A percentile compares a stretch with the other conserved stretches of the same genome.
These are phyloP conservation scores for Fregetta grallaria DNA, from an alignment of 2,113 vertebrate species.

Conservation along the genomic window DNA sequence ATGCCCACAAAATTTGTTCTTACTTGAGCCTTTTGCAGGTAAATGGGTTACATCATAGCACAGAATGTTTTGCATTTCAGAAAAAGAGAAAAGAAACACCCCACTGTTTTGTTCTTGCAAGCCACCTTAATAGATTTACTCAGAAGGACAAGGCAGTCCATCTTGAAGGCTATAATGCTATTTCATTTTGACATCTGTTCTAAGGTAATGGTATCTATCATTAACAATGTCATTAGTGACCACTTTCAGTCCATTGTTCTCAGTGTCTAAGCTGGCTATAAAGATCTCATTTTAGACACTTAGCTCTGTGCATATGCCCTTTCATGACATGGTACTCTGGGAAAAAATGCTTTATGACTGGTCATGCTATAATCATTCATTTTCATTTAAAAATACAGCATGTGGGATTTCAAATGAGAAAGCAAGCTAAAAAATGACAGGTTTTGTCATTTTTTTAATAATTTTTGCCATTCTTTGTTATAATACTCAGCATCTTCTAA, in stretches of 20 bases:
- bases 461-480: not conserved
- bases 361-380: not conserved
- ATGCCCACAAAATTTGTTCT: not conserved
- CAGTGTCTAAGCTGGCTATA: slow-evolving; percentile 50
- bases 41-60: not conserved
- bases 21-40: not conserved
- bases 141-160: slow-evolving; percentile 54
- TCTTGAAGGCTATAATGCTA: slow-evolving; percentile 65
- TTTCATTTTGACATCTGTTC: slow-evolving; percentile 61
- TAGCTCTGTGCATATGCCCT: slow-evolving; percentile 46
- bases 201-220: slow-evolving; percentile 73
- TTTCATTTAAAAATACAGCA: slow-evolving; percentile 18
- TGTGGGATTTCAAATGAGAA: not conserved
- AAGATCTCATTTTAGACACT: slow-evolving; percentile 65
- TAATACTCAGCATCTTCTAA: slow-evolving; percentile 19
- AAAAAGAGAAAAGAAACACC: slow-evolving; percentile 11
- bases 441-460: not conserved
- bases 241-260: slow-evolving; percentile 64
- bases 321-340: not conserved
- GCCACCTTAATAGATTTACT: slow-evolving; percentile 50
- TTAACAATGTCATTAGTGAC: slow-evolving; percentile 73
- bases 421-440: not conserved
- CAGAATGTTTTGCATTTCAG: slow-evolving; percentile 13
- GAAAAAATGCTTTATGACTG: slow-evolving; percentile 23
- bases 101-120: slow-evolving; percentile 7